Conservation (phyloP, 1,140 invertebrate species). For the Gryllus bimaculatus region DNA sequence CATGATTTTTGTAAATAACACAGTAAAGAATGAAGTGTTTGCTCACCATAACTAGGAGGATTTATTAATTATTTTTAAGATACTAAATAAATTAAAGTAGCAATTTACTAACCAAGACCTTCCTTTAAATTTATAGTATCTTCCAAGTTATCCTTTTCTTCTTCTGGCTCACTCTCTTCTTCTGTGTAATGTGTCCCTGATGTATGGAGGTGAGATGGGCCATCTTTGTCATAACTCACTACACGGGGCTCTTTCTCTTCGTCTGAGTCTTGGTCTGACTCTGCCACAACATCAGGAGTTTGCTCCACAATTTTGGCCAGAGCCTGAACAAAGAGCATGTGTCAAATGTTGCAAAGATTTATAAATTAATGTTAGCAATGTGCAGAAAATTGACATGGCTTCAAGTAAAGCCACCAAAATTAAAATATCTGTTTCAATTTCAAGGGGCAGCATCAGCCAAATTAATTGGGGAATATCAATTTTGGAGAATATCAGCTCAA, state of each 20-base stretch:
- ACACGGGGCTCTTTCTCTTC: conserved; percentile 49
- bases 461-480: too few species aligned
- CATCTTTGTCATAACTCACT: conserved; percentile 56
- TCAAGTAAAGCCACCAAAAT: too few species aligned
- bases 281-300: conserved; percentile 54
- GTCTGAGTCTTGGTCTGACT: conserved; percentile 52
- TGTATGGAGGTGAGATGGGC: conserved; percentile 54
- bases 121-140: conserved; percentile 43
- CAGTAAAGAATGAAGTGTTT: neutral
- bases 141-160: conserved; percentile 37
- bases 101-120: conserved; percentile 42
- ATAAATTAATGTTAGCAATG: too few species aligned
- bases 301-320: conserved; percentile 55
- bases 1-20: neutral
- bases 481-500: too few species aligned
- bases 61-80: neutral
- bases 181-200: conserved; percentile 42
- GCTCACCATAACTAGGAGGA: neutral
- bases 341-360: too few species aligned
- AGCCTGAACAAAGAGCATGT: conserved; percentile 28
- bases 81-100: too few species aligned
- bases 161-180: conserved; percentile 52
- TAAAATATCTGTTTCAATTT: too few species aligned
- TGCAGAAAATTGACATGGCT: too few species aligned
- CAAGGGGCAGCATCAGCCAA: too few species aligned